phyloP scores from a whole-genome alignment of 1,140 invertebrate genomes.

The Saxidomus purpurata region DNA sequence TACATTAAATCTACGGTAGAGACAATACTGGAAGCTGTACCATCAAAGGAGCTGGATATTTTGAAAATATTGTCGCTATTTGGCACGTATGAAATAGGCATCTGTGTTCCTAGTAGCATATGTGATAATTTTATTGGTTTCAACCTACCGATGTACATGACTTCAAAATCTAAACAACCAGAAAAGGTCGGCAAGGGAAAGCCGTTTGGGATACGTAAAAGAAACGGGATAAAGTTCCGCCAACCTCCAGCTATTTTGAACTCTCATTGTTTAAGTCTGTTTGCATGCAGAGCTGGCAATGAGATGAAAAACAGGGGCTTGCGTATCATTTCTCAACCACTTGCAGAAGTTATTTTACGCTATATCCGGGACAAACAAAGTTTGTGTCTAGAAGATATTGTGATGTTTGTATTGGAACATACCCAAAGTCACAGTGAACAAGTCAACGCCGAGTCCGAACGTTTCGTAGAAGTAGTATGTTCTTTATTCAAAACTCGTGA shows the following conservation, averaged over 20 bases:
- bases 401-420: not conserved
- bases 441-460: slow-evolving; percentile 11
- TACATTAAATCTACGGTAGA: slow-evolving; percentile 2
- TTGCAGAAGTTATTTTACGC: not conserved
- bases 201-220: not conserved
- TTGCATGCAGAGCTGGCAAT: not conserved
- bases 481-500: slow-evolving; percentile 45
- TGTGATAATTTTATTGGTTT: slow-evolving; percentile 2
- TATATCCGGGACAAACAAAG: not conserved
- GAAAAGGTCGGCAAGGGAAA: not conserved
- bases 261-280: not conserved
- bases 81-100: slow-evolving; percentile 36
- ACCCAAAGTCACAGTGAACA: not conserved
- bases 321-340: not conserved
- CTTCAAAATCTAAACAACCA: not conserved
- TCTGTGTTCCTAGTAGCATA: not conserved
- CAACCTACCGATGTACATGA: not conserved
- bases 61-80: slow-evolving; percentile 16
- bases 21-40: slow-evolving; percentile 32
- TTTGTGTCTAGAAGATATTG: slow-evolving; percentile 30
- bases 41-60: slow-evolving; percentile 19
- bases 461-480: slow-evolving; percentile 29
- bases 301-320: not conserved
- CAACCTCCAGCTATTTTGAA: not conserved
- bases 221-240: not conserved